Evolutionary conservation across 1,140 invertebrate genomes (phyloP).

Genomic region (Drosophila kepulauana): DNA sequence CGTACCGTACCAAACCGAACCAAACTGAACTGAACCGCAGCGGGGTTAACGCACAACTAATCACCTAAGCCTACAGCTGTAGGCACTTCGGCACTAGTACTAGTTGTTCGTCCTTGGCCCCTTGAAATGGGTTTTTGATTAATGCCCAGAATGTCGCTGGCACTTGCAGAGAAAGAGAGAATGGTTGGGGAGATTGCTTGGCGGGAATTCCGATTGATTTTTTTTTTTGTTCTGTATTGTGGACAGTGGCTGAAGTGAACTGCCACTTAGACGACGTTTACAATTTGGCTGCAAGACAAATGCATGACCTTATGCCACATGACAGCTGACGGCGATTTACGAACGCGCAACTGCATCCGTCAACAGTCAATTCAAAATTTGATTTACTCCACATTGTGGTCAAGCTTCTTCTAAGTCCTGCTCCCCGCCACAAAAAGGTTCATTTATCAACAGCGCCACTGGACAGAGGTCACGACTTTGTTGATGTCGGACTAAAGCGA

Average conservation of each 20-base stretch:
- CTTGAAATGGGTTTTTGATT: conserved; percentile 78
- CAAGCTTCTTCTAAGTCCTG: conserved; percentile 9
- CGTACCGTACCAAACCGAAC: conserved; percentile 20
- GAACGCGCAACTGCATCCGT: conserved; percentile 54
- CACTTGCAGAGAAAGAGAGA: too few species aligned
- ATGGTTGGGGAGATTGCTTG: conserved; percentile 1
- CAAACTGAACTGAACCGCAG: conserved; percentile 33
- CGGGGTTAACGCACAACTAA: conserved; percentile 80
- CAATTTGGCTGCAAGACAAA: conserved; percentile 53
- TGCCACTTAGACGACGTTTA: conserved; percentile 10
- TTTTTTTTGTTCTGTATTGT: conserved; percentile 39
- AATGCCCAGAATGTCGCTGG: conserved; percentile 47
- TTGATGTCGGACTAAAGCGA: too few species aligned
- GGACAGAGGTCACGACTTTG: neutral
- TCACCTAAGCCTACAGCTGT: conserved; percentile 47
- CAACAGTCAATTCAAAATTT: conserved; percentile 47
- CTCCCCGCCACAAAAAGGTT: conserved; percentile 1
- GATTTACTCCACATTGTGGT: conserved; percentile 44
- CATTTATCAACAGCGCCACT: conserved; percentile 56
- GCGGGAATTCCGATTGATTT: conserved; percentile 65
- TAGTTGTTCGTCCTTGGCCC: conserved; percentile 23
- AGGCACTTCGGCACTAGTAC: neutral
- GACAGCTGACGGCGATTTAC: conserved; percentile 31
- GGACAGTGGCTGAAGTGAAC: conserved; percentile 14
- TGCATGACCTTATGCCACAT: conserved; percentile 42